These are phyloP conservation scores for Danio aesculapii DNA, from an alignment of 2,797 vertebrate species.

Conservation along the genomic window DNA sequence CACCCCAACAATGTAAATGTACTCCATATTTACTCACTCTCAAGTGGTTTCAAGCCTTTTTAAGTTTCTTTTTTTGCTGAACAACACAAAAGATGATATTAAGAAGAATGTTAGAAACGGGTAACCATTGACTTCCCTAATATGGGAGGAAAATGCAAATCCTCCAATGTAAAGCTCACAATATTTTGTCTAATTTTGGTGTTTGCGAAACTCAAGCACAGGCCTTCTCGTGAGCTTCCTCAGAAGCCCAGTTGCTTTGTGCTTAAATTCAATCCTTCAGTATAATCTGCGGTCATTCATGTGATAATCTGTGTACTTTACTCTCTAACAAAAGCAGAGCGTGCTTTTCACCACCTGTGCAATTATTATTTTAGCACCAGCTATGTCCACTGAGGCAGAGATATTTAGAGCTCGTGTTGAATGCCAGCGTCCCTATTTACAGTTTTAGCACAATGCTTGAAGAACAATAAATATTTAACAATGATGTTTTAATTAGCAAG, in stretches of 20 bases:
- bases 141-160: no score
- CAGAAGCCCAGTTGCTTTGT: neutral
- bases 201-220: neutral
- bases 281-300: neutral
- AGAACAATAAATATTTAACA: neutral
- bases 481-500: neutral
- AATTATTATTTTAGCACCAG: slow-evolving; percentile 24
- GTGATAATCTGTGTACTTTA: neutral
- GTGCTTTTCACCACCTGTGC: slow-evolving; percentile 7
- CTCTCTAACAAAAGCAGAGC: slow-evolving; percentile 9
- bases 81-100: no score
- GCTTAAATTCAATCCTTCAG: neutral
- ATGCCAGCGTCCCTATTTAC: slow-evolving; percentile 1
- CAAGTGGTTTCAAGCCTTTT: no score
- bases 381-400: neutral
- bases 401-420: neutral
- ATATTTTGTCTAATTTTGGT: neutral
- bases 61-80: no score
- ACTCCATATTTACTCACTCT: no score
- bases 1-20: no score
- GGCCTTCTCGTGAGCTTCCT: neutral
- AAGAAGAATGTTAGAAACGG: no score
- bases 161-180: neutral
- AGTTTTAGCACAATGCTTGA: slow-evolving; percentile 9
- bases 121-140: no score